Evolutionary conservation across 1,140 invertebrate species (phyloP).

Genomic region (Anadara kagoshimensis): DNA sequence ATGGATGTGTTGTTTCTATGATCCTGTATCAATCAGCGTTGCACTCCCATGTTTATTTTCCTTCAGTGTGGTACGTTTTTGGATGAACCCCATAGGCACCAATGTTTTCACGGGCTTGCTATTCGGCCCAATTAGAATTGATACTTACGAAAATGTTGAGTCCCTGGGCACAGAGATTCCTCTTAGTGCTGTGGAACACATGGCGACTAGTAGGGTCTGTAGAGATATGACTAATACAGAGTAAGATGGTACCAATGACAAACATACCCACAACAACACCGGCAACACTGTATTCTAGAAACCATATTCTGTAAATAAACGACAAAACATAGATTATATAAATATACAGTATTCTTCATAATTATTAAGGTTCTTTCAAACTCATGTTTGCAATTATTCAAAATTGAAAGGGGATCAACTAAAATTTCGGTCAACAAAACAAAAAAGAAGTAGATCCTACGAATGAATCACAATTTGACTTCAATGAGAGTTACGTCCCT

Average conservation of each 20-base stretch:
- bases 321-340: not conserved
- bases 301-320: constrained; percentile 60
- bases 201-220: constrained; percentile 65
- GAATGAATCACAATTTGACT: too few species aligned
- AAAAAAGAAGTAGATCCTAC: too few species aligned
- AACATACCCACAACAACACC: constrained; percentile 64
- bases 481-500: too few species aligned
- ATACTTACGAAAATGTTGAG: constrained; percentile 66
- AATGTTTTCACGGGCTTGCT: too few species aligned
- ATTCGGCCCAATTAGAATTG: not conserved
- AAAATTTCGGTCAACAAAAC: too few species aligned
- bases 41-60: too few species aligned
- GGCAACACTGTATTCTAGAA: constrained; percentile 63
- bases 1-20: too few species aligned
- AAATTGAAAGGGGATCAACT: too few species aligned
- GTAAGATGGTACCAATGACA: constrained; percentile 60
- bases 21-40: too few species aligned
- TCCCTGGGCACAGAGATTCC: constrained; percentile 63
- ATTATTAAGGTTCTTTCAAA: not conserved
- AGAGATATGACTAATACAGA: constrained; percentile 59
- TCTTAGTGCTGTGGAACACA: constrained; percentile 62
- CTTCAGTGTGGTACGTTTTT: too few species aligned
- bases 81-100: too few species aligned
- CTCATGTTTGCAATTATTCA: not conserved
- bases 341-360: not conserved